Conservation (phyloP, 1,140 invertebrate species). For the Apis dorsata region DNA sequence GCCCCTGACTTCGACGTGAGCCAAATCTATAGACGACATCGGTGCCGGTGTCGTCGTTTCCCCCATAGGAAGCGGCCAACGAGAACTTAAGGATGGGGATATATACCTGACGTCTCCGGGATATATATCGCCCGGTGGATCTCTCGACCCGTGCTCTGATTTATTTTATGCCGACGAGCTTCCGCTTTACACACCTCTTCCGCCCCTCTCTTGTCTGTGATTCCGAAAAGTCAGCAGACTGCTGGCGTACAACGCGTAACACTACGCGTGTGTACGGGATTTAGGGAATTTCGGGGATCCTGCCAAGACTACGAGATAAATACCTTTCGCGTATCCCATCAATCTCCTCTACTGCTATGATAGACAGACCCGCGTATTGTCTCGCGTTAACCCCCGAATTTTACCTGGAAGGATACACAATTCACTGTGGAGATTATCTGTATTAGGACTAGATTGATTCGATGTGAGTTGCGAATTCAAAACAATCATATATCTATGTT, state of each 20-base stretch:
- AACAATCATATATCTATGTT: too few species aligned
- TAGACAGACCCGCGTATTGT: background rate
- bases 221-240: constrained; percentile 65
- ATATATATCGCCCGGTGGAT: constrained; percentile 61
- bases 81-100: constrained; percentile 62
- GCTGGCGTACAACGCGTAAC: constrained; percentile 35
- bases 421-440: too few species aligned
- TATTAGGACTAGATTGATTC: too few species aligned
- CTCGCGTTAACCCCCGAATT: background rate
- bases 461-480: too few species aligned
- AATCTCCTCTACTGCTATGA: background rate
- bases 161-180: constrained; percentile 60
- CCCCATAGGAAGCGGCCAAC: constrained; percentile 25
- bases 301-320: constrained; percentile 1
- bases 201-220: constrained; percentile 40
- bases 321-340: background rate
- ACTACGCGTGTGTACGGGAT: constrained; percentile 43
- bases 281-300: constrained; percentile 37
- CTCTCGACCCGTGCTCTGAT: constrained; percentile 61
- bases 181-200: background rate
- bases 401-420: too few species aligned
- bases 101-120: constrained; percentile 50
- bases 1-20: constrained; percentile 55
- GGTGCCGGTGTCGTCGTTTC: constrained; percentile 1
- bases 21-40: constrained; percentile 57